phyloP scores from a whole-genome alignment of 2,113 vertebrate species.

The Heliornis fulica region DNA sequence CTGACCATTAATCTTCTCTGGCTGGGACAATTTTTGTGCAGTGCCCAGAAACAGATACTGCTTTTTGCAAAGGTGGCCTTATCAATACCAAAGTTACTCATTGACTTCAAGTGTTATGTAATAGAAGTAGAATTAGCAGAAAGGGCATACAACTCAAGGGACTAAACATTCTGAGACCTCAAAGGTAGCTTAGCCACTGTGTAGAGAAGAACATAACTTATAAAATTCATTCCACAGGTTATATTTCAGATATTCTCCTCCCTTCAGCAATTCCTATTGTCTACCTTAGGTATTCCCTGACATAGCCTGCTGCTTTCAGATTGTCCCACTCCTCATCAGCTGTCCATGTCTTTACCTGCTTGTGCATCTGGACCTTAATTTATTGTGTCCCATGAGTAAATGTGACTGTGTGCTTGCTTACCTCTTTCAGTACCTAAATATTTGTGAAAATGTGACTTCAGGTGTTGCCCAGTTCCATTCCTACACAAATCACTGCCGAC shows the following conservation, averaged over 20 bases:
- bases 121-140: background rate
- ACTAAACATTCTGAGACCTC: background rate
- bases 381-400: background rate
- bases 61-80: background rate
- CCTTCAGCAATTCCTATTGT: background rate
- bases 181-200: background rate
- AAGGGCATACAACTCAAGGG: background rate
- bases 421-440: background rate
- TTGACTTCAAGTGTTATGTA: background rate
- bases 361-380: background rate
- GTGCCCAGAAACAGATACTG: background rate
- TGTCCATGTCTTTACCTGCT: background rate
- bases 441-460: background rate
- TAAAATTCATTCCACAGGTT: background rate
- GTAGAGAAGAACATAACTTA: background rate
- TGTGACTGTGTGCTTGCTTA: rapidly evolving
- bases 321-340: background rate
- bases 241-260: background rate
- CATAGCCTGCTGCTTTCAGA: background rate
- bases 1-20: background rate
- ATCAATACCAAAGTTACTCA: background rate
- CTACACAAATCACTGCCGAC: background rate
- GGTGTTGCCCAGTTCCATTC: background rate
- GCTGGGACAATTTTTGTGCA: background rate
- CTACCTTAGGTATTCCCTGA: background rate